Evolutionary conservation across 2,797 vertebrate genomes (phyloP).

Genomic region (Catamblyrhynchus diadema): DNA sequence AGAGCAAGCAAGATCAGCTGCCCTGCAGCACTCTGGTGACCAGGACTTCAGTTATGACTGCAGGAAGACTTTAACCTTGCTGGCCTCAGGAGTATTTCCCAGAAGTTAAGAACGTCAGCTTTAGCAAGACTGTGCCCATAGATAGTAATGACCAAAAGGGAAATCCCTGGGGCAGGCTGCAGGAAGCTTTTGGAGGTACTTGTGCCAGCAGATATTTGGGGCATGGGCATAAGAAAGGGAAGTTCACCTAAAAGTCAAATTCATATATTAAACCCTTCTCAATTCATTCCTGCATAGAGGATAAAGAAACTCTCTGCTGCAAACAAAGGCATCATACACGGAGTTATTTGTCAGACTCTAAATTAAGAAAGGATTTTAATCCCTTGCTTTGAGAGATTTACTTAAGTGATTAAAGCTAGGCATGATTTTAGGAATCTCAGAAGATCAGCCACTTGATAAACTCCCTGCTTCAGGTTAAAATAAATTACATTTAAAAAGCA

Average conservation of each 20-base stretch:
- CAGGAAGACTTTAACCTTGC: not conserved
- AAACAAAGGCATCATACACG: not conserved
- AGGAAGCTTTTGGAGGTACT: not conserved
- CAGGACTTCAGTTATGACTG: not conserved
- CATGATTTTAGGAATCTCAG: not conserved
- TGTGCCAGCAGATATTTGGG: not conserved
- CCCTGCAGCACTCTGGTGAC: not conserved
- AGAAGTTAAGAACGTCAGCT: not conserved
- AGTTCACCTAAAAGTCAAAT: not conserved
- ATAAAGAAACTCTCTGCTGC: not conserved
- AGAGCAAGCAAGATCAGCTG: not conserved
- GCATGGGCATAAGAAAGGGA: not conserved
- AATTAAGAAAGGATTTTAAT: conserved; percentile 6
- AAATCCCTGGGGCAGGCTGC: not conserved
- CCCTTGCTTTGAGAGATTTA: not conserved
- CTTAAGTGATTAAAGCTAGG: not conserved
- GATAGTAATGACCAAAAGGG: not conserved
- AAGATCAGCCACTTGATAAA: conserved; percentile 7
- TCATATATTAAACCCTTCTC: not conserved
- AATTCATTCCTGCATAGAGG: not conserved
- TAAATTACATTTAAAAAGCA: not conserved
- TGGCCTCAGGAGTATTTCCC: not conserved
- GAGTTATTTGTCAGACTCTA: not conserved
- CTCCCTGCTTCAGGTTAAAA: not conserved
- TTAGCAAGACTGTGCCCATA: not conserved